Evolutionary conservation across 2,113 vertebrate species (phyloP).

Genomic region (Gallinago jamesoni): DNA sequence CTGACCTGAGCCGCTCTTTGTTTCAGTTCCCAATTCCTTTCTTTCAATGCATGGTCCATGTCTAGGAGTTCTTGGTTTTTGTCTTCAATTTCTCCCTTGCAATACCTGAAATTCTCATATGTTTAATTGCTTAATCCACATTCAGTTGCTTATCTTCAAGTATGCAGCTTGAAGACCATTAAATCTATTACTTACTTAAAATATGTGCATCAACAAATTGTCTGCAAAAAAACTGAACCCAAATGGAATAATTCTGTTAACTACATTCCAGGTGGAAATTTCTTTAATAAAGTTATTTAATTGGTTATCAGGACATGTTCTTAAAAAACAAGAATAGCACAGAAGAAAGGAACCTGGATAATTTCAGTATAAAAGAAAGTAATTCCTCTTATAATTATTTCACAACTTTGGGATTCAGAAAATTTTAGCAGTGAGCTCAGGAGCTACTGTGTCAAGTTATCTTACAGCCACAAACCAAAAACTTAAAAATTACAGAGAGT

Average conservation of each 20-base stretch:
- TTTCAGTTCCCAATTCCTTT: constrained; percentile 93
- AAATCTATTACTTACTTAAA: not conserved
- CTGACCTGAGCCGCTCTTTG: constrained; percentile 91
- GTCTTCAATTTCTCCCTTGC: constrained; percentile 87
- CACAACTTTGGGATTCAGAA: not conserved
- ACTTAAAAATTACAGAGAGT: not conserved
- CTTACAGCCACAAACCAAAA: not conserved
- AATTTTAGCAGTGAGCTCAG: not conserved
- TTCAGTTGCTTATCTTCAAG: not conserved
- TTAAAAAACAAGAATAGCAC: not conserved
- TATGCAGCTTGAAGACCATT: not conserved
- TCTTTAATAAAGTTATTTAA: not conserved
- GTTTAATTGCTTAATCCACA: not conserved
- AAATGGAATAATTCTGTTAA: not conserved
- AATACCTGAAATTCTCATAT: constrained; percentile 78
- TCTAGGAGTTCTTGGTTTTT: constrained; percentile 88
- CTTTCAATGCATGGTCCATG: constrained; percentile 88
- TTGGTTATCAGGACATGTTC: not conserved
- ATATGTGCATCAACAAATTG: not conserved
- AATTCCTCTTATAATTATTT: not conserved
- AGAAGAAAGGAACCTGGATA: not conserved
- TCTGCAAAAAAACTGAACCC: not conserved
- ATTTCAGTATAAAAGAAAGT: not conserved
- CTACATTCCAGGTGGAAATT: not conserved
- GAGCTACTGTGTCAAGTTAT: not conserved